Conservation (phyloP, 2,888 invertebrate species). For the Cactoblastis cactorum region DNA sequence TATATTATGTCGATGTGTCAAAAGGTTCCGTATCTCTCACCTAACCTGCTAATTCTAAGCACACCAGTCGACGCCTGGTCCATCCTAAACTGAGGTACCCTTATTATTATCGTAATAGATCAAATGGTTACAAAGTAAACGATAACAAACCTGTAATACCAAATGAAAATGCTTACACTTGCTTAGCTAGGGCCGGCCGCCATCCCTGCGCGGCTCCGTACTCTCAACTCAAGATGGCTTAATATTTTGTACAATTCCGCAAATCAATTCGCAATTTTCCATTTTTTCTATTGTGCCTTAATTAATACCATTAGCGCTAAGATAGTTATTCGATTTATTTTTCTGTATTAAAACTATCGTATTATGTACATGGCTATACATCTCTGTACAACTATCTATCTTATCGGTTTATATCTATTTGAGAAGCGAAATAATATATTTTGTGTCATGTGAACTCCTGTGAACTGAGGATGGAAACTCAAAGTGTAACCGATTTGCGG, state of each 20-base stretch:
- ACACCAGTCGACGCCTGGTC: conserved; percentile 79
- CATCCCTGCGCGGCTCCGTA: conserved; percentile 56
- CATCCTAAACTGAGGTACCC: conserved; percentile 77
- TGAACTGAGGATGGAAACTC: conserved; percentile 70
- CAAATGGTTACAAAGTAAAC: conserved; percentile 77
- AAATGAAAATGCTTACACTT: conserved; percentile 76
- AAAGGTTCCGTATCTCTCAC: conserved; percentile 60
- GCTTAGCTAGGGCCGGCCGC: conserved; percentile 74
- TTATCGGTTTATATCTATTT: conserved; percentile 64
- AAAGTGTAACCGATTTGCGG: conserved; percentile 57
- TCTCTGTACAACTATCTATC: conserved; percentile 74
- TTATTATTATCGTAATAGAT: conserved; percentile 76
- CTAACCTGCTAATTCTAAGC: conserved; percentile 68
- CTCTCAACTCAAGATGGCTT: conserved; percentile 64
- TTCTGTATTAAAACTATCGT: conserved; percentile 75
- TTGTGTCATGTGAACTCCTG: conserved; percentile 60
- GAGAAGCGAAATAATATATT: conserved; percentile 61
- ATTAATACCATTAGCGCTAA: conserved; percentile 71
- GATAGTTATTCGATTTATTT: conserved; percentile 65
- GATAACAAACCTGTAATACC: conserved; percentile 75
- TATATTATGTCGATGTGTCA: conserved; percentile 67
- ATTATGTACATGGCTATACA: conserved; percentile 73
- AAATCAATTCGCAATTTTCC: conserved; percentile 64
- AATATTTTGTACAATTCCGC: conserved; percentile 63
- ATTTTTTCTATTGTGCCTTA: conserved; percentile 69